Evolutionary conservation across 1,140 invertebrate genomes (phyloP).

Genomic region (Bombus ignitus): DNA sequence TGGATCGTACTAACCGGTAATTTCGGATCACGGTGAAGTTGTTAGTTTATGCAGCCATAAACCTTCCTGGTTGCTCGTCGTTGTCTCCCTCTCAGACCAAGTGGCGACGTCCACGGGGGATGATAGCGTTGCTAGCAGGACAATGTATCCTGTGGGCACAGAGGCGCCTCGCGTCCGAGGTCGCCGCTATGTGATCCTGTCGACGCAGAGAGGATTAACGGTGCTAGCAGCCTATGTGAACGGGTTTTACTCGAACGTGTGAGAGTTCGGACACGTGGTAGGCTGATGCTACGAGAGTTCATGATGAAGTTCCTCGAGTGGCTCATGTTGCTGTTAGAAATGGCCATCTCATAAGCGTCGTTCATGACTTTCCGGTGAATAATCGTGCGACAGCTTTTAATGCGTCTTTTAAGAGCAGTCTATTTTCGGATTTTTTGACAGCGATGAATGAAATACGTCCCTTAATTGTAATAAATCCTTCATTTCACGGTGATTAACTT

Average conservation of each 20-base stretch:
- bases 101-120: constrained; percentile 20
- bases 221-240: constrained; percentile 23
- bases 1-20: constrained; percentile 12
- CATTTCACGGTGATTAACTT: not conserved
- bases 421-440: not conserved
- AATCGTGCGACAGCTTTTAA: not conserved
- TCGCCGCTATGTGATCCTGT: constrained; percentile 56
- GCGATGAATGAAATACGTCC: not conserved
- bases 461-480: not conserved
- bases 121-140: constrained; percentile 37
- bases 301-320: constrained; percentile 10
- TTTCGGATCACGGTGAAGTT: constrained; percentile 37
- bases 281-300: not conserved
- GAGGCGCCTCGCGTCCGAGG: constrained; percentile 42
- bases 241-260: constrained; percentile 49
- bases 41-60: constrained; percentile 60
- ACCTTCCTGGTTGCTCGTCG: constrained; percentile 22
- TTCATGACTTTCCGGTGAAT: not conserved
- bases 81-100: constrained; percentile 20
- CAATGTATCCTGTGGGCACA: constrained; percentile 57
- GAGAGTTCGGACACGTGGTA: constrained; percentile 42
- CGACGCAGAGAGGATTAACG: constrained; percentile 68
- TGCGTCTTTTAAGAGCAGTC: not conserved
- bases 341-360: not conserved
- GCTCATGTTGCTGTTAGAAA: not conserved